A percentile compares a stretch with the other conserved stretches of the same genome.
These are phyloP conservation scores for Uropsilus gracilis DNA, from an alignment of 2,113 vertebrate genomes.

Conservation along the genomic window DNA sequence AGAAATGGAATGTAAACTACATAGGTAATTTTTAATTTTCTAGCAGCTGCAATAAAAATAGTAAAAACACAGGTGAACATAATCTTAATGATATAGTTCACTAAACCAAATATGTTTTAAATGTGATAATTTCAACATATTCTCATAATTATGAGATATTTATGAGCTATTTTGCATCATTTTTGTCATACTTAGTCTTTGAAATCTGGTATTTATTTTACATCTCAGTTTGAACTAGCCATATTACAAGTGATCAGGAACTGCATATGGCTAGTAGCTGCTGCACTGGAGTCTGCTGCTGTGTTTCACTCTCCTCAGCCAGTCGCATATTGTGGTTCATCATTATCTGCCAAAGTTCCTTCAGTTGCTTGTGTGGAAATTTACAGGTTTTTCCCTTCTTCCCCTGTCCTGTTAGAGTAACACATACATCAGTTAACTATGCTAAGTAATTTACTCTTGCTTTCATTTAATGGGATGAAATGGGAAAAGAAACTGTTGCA, in stretches of 20 bases:
- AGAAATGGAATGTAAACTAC: constrained; percentile 29
- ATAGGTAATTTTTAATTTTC: constrained; percentile 18
- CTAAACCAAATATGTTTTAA: background rate
- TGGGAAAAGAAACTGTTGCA: background rate
- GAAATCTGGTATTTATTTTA: background rate
- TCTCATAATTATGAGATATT: constrained; percentile 9
- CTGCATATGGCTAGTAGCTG: background rate
- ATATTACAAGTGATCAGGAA: background rate
- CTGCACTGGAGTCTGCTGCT: background rate
- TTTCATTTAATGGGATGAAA: background rate
- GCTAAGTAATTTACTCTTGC: background rate
- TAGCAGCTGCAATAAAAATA: background rate
- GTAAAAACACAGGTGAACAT: background rate
- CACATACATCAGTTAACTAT: background rate
- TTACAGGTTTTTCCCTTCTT: background rate
- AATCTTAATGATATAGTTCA: constrained; percentile 31
- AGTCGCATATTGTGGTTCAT: background rate
- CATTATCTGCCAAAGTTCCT: background rate
- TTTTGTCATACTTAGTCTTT: background rate
- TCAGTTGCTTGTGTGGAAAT: background rate
- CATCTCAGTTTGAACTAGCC: background rate
- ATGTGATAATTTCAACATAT: background rate
- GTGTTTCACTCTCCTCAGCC: background rate
- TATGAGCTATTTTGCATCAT: background rate
- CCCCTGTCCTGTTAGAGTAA: background rate